phyloP scores from a whole-genome alignment of 2,888 invertebrate genomes.

The Epistrophella euchroma region DNA sequence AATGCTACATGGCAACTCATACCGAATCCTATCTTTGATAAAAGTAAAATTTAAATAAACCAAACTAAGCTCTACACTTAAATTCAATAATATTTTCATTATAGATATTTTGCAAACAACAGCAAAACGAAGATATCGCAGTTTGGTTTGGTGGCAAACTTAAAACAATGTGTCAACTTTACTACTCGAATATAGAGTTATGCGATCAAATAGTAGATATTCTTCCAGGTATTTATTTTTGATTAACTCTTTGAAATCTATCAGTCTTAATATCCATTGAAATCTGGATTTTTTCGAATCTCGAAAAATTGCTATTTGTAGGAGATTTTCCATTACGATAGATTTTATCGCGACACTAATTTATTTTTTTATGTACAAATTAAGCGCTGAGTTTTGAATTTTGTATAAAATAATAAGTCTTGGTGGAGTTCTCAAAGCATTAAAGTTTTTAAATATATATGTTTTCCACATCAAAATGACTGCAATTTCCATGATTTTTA shows the following conservation, averaged over 20 bases:
- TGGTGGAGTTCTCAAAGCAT: too few species aligned
- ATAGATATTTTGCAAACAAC: constrained; percentile 80
- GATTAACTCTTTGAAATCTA: neutral
- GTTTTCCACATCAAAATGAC: too few species aligned
- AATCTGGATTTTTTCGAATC: too few species aligned
- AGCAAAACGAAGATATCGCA: constrained; percentile 72
- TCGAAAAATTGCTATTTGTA: too few species aligned
- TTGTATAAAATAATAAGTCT: too few species aligned
- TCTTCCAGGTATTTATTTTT: constrained; percentile 79
- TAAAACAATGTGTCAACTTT: constrained; percentile 78
- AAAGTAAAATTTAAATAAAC: constrained; percentile 77
- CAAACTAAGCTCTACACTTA: neutral
- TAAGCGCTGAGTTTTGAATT: too few species aligned
- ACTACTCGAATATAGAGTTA: constrained; percentile 78
- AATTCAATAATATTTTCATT: neutral
- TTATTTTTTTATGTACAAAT: too few species aligned
- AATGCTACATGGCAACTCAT: constrained; percentile 73
- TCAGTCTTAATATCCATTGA: too few species aligned
- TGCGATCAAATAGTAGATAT: constrained; percentile 79
- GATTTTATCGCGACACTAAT: too few species aligned
- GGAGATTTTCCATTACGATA: too few species aligned
- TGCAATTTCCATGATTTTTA: too few species aligned
- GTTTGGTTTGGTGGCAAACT: constrained; percentile 80
- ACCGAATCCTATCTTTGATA: constrained; percentile 77
- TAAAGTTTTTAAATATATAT: too few species aligned